Base-by-base conservation (phyloP, 2,888 invertebrate genomes). In the Conchocele bisecta region DNA sequence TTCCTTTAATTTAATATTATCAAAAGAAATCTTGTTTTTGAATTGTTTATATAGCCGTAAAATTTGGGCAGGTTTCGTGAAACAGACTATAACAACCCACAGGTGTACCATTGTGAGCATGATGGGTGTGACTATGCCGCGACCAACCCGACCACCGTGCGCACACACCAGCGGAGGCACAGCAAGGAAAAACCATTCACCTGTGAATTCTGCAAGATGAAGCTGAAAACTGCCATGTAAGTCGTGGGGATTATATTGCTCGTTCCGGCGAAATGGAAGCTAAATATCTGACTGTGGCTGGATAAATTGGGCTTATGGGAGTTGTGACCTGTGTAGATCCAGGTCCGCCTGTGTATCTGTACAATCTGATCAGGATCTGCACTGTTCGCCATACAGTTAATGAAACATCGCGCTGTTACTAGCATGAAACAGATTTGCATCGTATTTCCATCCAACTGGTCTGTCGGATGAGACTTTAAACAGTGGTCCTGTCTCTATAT, bases 151-250 rank as follows among this genome's bases (percentile, higher is more conserved):
- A 56, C 71, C 4, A 67, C 63, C 13, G 65, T 85, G 7, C 74
- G 75, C n/a, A 42, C 58, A 1, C 86, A 86, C 63, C 53, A 61
- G 46, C 79, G 54, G 24, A 74, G 67, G 31, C 86, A 86, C 50
- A 37, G 46, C 3, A 60, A 46, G 20, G 82, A 81, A 31, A 85
- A 82, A 53, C 67, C 66, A 7, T 81, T 75, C 51, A 33, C 72
- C 26, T 85, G 86, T 72, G 64, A 68, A 20, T 71, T 69, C 33
- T 84, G 83, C 71, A 77, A 75, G 13, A 59, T 73, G 37, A 77
- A 77, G 26, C 68, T 86, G 31, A 86, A 86, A 68, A 80, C 82
- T 24, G 68, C 73, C 20, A 63, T 67, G 85, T 86, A 75, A 76
- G 81, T 79, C 28, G n/a, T 22, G 9, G 7, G 5, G 24, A 13